Conservation (phyloP, 2,888 invertebrate species). For the Agrenia bidenticulata region DNA sequence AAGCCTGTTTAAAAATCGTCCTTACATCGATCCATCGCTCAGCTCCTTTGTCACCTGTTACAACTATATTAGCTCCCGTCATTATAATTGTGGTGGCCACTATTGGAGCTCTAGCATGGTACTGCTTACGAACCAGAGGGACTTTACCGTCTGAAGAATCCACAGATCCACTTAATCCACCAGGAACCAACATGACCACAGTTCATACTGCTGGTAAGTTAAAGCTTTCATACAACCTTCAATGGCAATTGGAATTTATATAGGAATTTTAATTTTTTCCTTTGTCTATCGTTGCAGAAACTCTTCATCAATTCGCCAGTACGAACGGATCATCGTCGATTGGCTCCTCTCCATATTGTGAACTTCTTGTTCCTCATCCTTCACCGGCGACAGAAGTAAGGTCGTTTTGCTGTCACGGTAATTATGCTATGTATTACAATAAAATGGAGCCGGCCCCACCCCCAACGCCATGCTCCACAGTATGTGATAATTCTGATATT, state of each 20-base stretch:
- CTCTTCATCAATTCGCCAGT: slow-evolving; percentile 35
- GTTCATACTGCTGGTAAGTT: slow-evolving; percentile 39
- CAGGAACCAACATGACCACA: slow-evolving; percentile 41
- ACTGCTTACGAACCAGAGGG: slow-evolving; percentile 28
- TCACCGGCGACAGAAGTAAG: slow-evolving; percentile 48
- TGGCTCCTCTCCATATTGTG: slow-evolving; percentile 48
- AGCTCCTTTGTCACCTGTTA: slow-evolving; percentile 24
- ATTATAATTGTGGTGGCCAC: slow-evolving; percentile 30
- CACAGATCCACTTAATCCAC: slow-evolving; percentile 41
- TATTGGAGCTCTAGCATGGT: slow-evolving; percentile 29
- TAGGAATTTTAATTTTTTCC: too few relatives aligned
- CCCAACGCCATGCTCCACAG: slow-evolving; percentile 91
- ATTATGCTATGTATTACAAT: slow-evolving; percentile 41
- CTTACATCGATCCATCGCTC: background rate
- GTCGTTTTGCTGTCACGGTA: slow-evolving; percentile 43
- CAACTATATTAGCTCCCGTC: slow-evolving; percentile 35
- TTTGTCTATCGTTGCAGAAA: slow-evolving; percentile 21
- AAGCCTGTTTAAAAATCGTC: slow-evolving; percentile 18
- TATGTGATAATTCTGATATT: slow-evolving; percentile 85
- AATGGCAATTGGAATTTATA: too few relatives aligned
- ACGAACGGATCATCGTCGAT: slow-evolving; percentile 44
- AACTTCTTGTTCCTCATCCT: slow-evolving; percentile 50
- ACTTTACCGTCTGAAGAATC: slow-evolving; percentile 31
- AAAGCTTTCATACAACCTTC: background rate
- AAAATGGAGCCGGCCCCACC: slow-evolving; percentile 66